Evolutionary conservation across 37 sponge, comb jelly and placozoan genomes (phyloP), one percentile per base, ranked within the genome.

Genomic region (Amphimedon queenslandica): DNA sequence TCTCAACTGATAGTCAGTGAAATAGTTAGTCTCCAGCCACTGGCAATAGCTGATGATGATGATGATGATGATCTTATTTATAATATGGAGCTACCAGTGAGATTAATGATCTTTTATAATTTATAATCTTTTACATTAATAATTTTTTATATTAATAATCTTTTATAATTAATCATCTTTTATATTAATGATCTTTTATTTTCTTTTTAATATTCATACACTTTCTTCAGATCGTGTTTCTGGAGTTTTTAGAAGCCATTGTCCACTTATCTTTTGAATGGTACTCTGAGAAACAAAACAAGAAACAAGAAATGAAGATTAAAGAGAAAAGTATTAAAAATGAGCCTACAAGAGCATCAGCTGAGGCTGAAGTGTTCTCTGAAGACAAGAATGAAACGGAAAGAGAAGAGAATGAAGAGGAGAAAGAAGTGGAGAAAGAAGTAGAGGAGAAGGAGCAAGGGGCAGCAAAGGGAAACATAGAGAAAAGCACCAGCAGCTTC

Each of bases 201-300:
- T n/a, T n/a, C n/a, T n/a, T n/a, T n/a, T n/a, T n/a, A n/a, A n/a
- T n/a, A n/a, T n/a, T n/a, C n/a, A n/a, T n/a, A n/a, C n/a, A n/a
- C n/a, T 24, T 70, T 42, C n/a, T 56, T 21, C 41, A 84, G 85
- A 41, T 84, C 3, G 63, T 56, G 36, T 84, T 84, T 40, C 42
- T 84, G 41, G 85, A 84, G 68, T 84, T 84, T 39, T 71, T 79
- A 35, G 85, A 84, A 30, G 55, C 53, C 25, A 43, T 84, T n/a
- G 35, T 84, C 0, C 1, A n/a, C 28, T 84, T 79, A 38, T 69
- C 85, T 35, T 8, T 27, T 35, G 4, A 21, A 37, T 39, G 68
- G 68, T 39, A 38, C 21, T 13, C 16, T 33, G 18, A 31, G 68
- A 5, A 10, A 31, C n/a, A 21, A 67, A 37, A 29, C 18, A 29